Evolutionary conservation across 2,113 vertebrate genomes (phyloP), one percentile per base, ranked within the genome.

Genomic region (Neolamprologus brichardi): DNA sequence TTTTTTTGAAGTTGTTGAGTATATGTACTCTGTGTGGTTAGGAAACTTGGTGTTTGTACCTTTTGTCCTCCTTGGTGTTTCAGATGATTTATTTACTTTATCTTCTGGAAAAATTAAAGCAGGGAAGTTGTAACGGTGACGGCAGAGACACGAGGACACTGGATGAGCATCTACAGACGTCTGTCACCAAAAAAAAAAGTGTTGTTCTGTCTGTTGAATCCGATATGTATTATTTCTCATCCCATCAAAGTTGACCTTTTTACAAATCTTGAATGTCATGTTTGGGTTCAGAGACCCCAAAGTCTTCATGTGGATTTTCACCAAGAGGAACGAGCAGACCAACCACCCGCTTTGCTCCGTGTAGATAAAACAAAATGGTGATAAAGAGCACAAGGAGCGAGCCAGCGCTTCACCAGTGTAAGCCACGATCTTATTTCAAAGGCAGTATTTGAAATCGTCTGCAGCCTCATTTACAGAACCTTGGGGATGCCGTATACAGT

Each of bases 31-130:
- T 94, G 85, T 94, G 94, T 95, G 95, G 88, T 94, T 94, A 95
- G 93, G 88, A 87, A 94, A 91, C 93, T 95, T 91, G 95, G 80
- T 96, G 95, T 97, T 96, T 93, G 95, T 96, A 94, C 88, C 94
- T 94, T 95, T 93, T 93, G 93, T 96, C 91, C 87, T 93, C 91
- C 94, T 96, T 82, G 89, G 87, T 96, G 95, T 96, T 95, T 91
- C 81, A 84, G 82, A 87, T 34, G 85, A 85, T 79, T 88, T 83
- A 88, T 88, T 89, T 85, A 81, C 62, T 84, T 93, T 87, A 80
- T 78, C 87, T 93, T 83, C 84, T 75, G 83, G 84, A 92, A 82
- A 93, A 93, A 81, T 91, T 88, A 83, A 93, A 87, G 87, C 87
- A 88, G 88, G 91, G 85, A 91, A 18, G 80, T 88, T 91, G 79